Percentiles rank a stretch among this genome's conserved stretches.
These are phyloP conservation scores for Selene dorsalis DNA, from an alignment of 2,797 vertebrate species.

Conservation along the genomic window DNA sequence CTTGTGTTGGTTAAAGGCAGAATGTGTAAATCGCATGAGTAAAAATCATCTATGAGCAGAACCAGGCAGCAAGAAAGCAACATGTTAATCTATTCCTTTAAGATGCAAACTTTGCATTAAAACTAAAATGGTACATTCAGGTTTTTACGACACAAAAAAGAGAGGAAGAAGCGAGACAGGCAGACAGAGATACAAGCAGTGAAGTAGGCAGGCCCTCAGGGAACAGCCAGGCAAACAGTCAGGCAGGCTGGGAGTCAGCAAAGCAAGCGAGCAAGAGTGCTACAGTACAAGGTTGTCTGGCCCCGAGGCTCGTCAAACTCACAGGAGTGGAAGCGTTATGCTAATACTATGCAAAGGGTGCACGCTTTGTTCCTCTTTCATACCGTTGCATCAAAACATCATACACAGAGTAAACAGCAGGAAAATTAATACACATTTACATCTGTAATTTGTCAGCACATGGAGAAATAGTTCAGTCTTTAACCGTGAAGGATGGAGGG, in stretches of 20 bases:
- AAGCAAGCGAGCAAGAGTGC: slow-evolving; percentile 49
- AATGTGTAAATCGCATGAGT: neutral
- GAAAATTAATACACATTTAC: slow-evolving; percentile 29
- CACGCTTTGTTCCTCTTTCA: slow-evolving; percentile 44
- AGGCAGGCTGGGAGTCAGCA: slow-evolving; percentile 54
- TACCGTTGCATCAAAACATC: slow-evolving; percentile 40
- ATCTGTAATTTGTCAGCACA: slow-evolving; percentile 33
- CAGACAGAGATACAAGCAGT: slow-evolving; percentile 31
- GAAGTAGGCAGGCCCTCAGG: slow-evolving; percentile 14
- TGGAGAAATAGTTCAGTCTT: slow-evolving; percentile 25
- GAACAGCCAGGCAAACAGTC: slow-evolving; percentile 47
- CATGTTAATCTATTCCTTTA: neutral
- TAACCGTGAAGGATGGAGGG: slow-evolving; percentile 12
- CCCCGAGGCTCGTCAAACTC: slow-evolving; percentile 65
- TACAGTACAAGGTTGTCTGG: slow-evolving; percentile 36
- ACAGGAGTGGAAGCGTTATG: slow-evolving; percentile 71
- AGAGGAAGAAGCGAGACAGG: neutral
- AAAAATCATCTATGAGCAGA: neutral
- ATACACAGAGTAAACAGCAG: slow-evolving; percentile 29
- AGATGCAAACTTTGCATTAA: neutral
- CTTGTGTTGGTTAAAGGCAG: neutral
- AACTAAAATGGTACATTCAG: slow-evolving; percentile 17
- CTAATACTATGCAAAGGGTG: slow-evolving; percentile 58
- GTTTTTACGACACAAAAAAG: slow-evolving; percentile 15
- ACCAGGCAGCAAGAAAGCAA: neutral